Evolutionary conservation across 2,797 vertebrate genomes (phyloP), one percentile per base, ranked within the genome.

Genomic region (Spinus olivaceus): DNA sequence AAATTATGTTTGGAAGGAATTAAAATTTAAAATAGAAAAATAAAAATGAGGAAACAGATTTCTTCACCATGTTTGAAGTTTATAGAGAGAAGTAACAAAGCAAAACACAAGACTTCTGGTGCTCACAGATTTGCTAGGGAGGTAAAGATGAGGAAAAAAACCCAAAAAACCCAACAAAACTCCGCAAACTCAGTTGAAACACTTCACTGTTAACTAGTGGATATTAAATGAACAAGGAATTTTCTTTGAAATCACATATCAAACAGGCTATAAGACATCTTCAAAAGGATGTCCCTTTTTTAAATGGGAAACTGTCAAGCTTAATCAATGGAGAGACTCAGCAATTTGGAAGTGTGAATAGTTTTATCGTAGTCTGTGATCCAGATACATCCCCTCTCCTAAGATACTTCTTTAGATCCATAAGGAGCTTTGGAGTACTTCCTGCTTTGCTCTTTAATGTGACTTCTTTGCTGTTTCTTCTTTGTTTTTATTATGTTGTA

Each of bases 371-470:
- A 59, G 32, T 47, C 46, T 46, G 6, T 78, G 15, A 27, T 42
- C 37, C 17, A 49, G 25, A 17, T 41, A 10, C 3, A 3, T 64
- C 14, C 3, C 2, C 18, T 63, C 3, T 33, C 6, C 17, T 44
- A 30, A 42, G 7, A 23, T 39, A 6, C 7, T 73, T 79, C 14
- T 72, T 80, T 82, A 83, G 39, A 46, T 41, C 10, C 12, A 6
- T 39, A 19, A 39, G 17, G 28, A 63, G 8, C 12, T 63, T 85
- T 54, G 41, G 12, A 78, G 7, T 78, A 44, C 18, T 66, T 39
- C 0, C 0, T 64, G 10, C 9, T 4, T 70, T 60, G 4, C 8
- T 74, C 21, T 81, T 73, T 82, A 60, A 24, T 56, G 42, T 64
- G 8, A 39, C 2, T 3, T 32, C 78, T 78, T 79, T 12, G 16